Evolutionary conservation across 1,140 invertebrate genomes (phyloP).

Genomic region (Ceratoteleas bidentatus): DNA sequence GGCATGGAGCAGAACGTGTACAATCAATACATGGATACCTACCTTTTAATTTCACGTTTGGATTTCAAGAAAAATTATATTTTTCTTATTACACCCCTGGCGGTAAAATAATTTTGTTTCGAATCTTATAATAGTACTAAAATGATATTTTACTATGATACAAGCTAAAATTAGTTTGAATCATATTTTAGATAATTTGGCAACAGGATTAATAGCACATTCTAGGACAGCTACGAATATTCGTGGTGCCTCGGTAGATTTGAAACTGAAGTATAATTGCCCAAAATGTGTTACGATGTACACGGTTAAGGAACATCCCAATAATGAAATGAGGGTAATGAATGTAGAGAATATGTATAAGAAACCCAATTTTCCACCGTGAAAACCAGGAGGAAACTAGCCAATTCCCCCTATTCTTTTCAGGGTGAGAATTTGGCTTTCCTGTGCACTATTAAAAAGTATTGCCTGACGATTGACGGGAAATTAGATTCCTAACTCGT

Average conservation of each 20-base stretch:
- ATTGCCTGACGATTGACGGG: no score
- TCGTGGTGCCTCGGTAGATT: conserved; percentile 63
- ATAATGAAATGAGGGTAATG: conserved; percentile 68
- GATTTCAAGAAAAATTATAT: conserved; percentile 74
- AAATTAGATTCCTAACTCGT: no score
- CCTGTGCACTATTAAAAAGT: no score
- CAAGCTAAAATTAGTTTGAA: neutral
- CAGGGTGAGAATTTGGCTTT: neutral
- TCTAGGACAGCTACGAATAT: conserved; percentile 75
- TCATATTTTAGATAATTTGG: conserved; percentile 70
- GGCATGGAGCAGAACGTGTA: conserved; percentile 82
- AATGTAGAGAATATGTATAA: no score
- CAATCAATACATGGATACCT: conserved; percentile 83
- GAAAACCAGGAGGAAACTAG: conserved; percentile 68
- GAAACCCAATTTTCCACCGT: conserved; percentile 76
- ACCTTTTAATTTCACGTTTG: conserved; percentile 81
- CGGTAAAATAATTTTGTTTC: no score
- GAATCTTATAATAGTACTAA: no score
- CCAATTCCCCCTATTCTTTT: neutral
- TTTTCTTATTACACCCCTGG: conserved; percentile 76
- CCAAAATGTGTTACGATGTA: conserved; percentile 68
- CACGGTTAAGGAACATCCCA: conserved; percentile 71
- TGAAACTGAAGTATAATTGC: conserved; percentile 73
- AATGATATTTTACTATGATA: neutral
- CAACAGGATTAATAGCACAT: conserved; percentile 74